Evolutionary conservation across 2,888 invertebrate genomes (phyloP).

Genomic region (Cerceris rybyensis): DNA sequence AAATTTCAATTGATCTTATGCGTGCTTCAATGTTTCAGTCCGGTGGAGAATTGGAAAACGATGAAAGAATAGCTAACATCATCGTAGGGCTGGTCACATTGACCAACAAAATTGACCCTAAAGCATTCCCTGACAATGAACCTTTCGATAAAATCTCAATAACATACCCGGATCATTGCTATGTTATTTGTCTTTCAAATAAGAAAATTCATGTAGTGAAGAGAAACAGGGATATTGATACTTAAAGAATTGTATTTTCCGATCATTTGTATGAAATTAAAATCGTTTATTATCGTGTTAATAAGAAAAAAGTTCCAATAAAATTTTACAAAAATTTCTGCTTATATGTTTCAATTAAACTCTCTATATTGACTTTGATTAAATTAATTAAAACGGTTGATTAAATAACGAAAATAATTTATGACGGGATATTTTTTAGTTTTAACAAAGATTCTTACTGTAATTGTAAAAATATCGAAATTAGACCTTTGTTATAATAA

Average conservation of each 20-base stretch:
- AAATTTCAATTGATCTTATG: background rate
- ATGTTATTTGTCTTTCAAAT: slow-evolving; percentile 93
- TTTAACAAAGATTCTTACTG: too few species aligned
- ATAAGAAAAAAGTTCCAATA: background rate
- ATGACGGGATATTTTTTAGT: background rate
- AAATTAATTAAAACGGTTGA: background rate
- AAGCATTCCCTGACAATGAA: slow-evolving; percentile 87
- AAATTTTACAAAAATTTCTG: background rate
- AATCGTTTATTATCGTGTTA: slow-evolving; percentile 2
- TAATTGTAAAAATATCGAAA: too few species aligned
- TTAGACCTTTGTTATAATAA: too few species aligned
- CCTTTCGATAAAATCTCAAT: slow-evolving; percentile 92
- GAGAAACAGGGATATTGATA: slow-evolving; percentile 75
- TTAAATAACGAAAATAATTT: background rate
- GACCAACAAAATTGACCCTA: slow-evolving; percentile 88
- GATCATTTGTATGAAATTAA: slow-evolving; percentile 53
- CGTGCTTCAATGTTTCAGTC: slow-evolving; percentile 84
- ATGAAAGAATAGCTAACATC: slow-evolving; percentile 92
- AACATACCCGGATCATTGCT: slow-evolving; percentile 92
- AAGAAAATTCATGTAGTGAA: slow-evolving; percentile 93
- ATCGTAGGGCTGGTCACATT: slow-evolving; percentile 89
- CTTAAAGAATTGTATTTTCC: slow-evolving; percentile 44
- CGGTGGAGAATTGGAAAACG: slow-evolving; percentile 94
- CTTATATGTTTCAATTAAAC: background rate
- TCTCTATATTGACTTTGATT: background rate